These are phyloP conservation scores for Eristalis intricaria DNA, from an alignment of 2,888 invertebrate genomes.

Conservation along the genomic window DNA sequence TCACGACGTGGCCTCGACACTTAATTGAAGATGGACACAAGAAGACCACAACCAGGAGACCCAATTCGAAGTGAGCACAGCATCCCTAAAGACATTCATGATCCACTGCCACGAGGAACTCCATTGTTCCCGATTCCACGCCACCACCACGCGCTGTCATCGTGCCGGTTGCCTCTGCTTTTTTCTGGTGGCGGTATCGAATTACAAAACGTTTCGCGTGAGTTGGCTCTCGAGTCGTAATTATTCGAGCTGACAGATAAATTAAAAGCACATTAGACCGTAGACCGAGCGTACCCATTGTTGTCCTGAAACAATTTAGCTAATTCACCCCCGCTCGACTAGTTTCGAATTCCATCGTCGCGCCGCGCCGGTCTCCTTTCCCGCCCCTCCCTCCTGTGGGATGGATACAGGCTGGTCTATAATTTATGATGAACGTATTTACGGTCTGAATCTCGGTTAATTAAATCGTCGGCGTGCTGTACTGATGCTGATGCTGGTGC, in stretches of 20 bases:
- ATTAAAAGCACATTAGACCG: slow-evolving; percentile 46
- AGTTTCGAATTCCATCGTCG: neutral
- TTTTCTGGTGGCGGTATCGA: slow-evolving; percentile 1
- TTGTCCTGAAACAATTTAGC: slow-evolving; percentile 33
- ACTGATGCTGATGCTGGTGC: neutral
- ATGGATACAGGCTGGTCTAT: neutral
- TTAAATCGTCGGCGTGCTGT: slow-evolving; percentile 47
- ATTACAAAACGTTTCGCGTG: slow-evolving; percentile 45
- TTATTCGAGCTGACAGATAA: slow-evolving; percentile 42
- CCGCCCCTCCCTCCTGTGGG: neutral
- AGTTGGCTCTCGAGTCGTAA: slow-evolving; percentile 41
- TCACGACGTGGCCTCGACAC: neutral
- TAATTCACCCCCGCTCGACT: slow-evolving; percentile 15
- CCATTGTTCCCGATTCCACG: too few species aligned
- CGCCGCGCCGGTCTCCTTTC: too few species aligned
- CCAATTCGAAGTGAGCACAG: too few species aligned
- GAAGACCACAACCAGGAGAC: too few species aligned
- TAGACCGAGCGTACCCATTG: neutral
- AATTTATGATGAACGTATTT: slow-evolving; percentile 62
- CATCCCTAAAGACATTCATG: too few species aligned
- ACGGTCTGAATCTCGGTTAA: slow-evolving; percentile 61
- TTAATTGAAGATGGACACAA: too few species aligned
- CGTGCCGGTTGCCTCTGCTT: too few species aligned
- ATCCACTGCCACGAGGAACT: too few species aligned
- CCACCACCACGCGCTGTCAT: too few species aligned